A percentile compares a stretch with the other conserved stretches of the same genome.
phyloP scores from a whole-genome alignment of 2,113 vertebrate species.

The Agapornis roseicollis region DNA sequence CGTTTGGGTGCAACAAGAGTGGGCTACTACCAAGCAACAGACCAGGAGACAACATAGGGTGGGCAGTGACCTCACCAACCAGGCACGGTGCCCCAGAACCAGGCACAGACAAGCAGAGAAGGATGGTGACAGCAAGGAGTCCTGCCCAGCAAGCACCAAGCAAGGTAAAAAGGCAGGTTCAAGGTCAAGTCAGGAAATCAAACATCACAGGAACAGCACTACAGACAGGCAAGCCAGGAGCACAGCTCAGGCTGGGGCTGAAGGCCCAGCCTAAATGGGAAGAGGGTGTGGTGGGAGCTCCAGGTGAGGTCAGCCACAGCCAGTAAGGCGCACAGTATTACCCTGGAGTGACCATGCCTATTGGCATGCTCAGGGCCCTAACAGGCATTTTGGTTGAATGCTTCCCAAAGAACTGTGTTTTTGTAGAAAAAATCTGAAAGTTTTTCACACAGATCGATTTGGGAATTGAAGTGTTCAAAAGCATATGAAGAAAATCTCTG shows the following conservation, averaged over 20 bases:
- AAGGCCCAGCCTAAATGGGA: neutral
- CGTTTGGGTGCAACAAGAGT: neutral
- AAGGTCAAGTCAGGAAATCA: neutral
- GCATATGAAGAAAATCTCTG: neutral
- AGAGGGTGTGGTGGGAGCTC: neutral
- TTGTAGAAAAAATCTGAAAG: neutral
- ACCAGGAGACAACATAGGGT: neutral
- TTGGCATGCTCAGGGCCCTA: neutral
- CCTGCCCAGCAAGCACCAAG: neutral
- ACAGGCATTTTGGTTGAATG: neutral
- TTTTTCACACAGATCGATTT: neutral
- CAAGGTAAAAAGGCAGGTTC: neutral
- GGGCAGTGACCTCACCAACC: neutral
- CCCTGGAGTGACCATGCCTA: neutral
- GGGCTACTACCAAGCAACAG: neutral
- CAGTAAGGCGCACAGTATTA: fast-evolving
- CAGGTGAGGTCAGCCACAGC: neutral
- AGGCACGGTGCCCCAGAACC: neutral
- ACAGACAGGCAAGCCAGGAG: neutral
- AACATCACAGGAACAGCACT: neutral
- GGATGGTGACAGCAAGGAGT: neutral
- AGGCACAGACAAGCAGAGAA: neutral
- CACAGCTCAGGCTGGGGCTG: neutral
- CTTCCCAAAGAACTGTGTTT: neutral
- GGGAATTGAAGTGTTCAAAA: neutral